Evolutionary conservation across 2,888 invertebrate species (phyloP), one percentile per base, ranked within the genome.

Genomic region (Caenorhabditis auriculariae): DNA sequence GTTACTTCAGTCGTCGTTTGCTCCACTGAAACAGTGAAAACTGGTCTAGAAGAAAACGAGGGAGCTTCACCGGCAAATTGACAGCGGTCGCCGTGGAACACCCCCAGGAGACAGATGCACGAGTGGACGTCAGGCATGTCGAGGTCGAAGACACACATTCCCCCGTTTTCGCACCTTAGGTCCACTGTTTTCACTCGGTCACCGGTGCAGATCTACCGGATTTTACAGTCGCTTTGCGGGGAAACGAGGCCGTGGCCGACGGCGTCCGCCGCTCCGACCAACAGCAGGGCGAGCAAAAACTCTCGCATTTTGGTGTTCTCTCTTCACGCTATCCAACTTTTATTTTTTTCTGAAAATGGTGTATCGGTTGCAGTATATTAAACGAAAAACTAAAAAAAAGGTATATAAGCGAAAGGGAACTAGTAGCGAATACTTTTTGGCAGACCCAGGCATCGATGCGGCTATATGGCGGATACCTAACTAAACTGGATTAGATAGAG

Each of bases 51-150:
- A 52, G 50, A 19, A 12, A 24, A n/a, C 7, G n/a, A 7, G 17
- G 28, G 32, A 3, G 32, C 41, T 23, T 48, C 53, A 61, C 57
- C 48, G 51, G 45, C 54, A 41, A 52, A 49, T 48, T 77, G 69
- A 41, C 77, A 77, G 15, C 69, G 56, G 6, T 73, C 72, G 5
- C 77, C 77, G 17, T 69, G 64, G 51, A 57, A 77, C 28, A 76
- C 69, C 15, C 77, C 77, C 26, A 75, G 56, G 2, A 77, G 60
- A 52, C 77, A 77, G 45, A 76, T 74, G 54, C 77, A 77, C 15
- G 72, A 69, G 53, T 77, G 77, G 6, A 58, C 27, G 41, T 54
- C 37, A 28, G 56, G 53, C 17, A 54, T 28, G 29, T 56, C 54
- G 43, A 62, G 23, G 45, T 60, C 50, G 37, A 49, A 53, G 12